Evolutionary conservation across 1,140 invertebrate genomes (phyloP).

Genomic region (Odontomachus brunneus): DNA sequence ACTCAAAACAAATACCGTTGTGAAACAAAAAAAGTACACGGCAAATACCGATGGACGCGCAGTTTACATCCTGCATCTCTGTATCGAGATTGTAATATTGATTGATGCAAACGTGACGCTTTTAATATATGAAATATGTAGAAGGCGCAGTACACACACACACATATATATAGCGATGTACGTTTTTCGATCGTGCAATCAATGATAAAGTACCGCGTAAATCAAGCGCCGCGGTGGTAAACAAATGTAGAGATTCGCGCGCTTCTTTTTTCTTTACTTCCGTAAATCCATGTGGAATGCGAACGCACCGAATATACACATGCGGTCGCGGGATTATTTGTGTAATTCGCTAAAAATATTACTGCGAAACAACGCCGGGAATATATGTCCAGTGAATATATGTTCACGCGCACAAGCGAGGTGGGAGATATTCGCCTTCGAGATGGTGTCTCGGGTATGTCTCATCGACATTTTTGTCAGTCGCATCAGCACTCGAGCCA

Average conservation of each 20-base stretch:
- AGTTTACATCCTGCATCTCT: conserved; percentile 14
- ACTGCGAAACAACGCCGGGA: too few relatives aligned
- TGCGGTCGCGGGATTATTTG: neutral
- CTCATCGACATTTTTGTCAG: neutral
- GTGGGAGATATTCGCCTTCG: too few relatives aligned
- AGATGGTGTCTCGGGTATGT: too few relatives aligned
- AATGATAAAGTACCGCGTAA: conserved; percentile 33
- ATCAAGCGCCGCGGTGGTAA: conserved; percentile 25
- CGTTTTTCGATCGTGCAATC: conserved; percentile 42
- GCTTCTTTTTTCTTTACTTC: conserved; percentile 1
- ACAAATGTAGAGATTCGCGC: conserved; percentile 17
- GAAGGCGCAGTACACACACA: conserved; percentile 4
- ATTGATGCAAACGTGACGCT: conserved; percentile 45
- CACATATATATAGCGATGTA: conserved; percentile 15
- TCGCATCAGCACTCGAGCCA: neutral
- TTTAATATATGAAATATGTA: conserved; percentile 54
- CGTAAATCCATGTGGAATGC: neutral
- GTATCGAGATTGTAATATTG: conserved; percentile 59
- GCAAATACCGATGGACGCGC: conserved; percentile 38
- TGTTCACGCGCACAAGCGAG: too few relatives aligned
- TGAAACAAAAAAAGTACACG: conserved; percentile 46
- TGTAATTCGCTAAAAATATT: conserved; percentile 7
- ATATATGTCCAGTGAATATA: too few relatives aligned
- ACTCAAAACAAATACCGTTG: conserved; percentile 54
- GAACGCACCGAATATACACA: neutral